Percentiles rank a stretch among this genome's conserved stretches.
These are phyloP conservation scores for Falco cherrug DNA, from an alignment of 2,797 vertebrate species.

Conservation along the genomic window DNA sequence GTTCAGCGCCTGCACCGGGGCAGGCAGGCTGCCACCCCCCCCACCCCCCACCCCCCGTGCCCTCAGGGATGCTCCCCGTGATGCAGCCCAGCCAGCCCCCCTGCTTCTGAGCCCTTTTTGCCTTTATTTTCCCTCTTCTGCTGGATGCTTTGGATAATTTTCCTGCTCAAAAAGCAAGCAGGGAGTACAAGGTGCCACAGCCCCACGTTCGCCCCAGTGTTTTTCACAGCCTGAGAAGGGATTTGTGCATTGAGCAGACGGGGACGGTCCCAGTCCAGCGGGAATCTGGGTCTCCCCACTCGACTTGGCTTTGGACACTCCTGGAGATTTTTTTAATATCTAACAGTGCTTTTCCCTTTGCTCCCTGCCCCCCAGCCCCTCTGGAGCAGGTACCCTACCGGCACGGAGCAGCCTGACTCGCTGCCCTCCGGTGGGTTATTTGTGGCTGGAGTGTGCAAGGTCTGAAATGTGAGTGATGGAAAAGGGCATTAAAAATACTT, in stretches of 20 bases:
- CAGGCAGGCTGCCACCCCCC: slow-evolving; percentile 30
- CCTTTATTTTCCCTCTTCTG: not conserved
- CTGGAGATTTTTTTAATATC: not conserved
- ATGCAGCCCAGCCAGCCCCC: not conserved
- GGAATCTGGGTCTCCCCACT: not conserved
- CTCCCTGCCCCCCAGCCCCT: not conserved
- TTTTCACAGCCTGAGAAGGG: not conserved
- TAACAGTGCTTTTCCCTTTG: not conserved
- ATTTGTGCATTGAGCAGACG: not conserved
- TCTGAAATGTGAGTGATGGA: not conserved
- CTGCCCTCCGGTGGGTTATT: not conserved
- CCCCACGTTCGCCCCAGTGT: rapidly evolving
- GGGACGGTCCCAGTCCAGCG: rapidly evolving
- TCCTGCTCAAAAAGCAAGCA: not conserved
- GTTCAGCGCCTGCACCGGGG: not conserved
- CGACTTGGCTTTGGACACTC: not conserved
- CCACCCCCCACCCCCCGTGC: not conserved
- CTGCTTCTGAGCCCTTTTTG: not conserved
- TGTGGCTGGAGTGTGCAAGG: not conserved
- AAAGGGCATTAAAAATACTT: not conserved
- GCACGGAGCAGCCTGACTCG: rapidly evolving
- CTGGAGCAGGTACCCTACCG: rapidly evolving
- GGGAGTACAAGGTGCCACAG: rapidly evolving
- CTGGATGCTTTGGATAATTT: not conserved
- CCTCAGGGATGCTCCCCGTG: not conserved